Conservation (phyloP, 2,113 vertebrate genomes). For the Gallinago media region DNA sequence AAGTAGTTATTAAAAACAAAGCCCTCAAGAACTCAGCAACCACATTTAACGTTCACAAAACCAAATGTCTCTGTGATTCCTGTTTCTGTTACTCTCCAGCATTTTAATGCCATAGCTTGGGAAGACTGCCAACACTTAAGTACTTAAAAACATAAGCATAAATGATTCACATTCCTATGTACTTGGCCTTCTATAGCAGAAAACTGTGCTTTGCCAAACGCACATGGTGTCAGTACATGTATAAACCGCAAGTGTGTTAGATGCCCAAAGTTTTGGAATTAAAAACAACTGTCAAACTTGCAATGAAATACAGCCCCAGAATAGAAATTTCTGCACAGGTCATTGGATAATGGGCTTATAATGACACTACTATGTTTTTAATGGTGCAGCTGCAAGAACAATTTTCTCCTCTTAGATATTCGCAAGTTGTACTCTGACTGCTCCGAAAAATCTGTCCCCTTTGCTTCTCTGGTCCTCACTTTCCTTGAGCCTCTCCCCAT, state of each 20-base stretch:
- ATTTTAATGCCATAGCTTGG: slow-evolving; percentile 48
- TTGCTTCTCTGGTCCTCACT: background rate
- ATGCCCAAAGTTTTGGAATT: background rate
- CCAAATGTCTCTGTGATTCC: slow-evolving; percentile 36
- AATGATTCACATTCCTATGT: slow-evolving; percentile 33
- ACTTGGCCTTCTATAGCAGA: slow-evolving; percentile 17
- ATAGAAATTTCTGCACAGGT: background rate
- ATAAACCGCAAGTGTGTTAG: background rate
- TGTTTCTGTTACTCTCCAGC: slow-evolving; percentile 35
- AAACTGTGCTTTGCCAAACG: background rate
- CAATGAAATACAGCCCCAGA: background rate
- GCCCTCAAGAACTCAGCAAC: slow-evolving; percentile 23
- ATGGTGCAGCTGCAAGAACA: background rate
- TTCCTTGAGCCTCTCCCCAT: background rate
- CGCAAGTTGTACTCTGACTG: background rate
- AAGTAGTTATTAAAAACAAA: slow-evolving; percentile 39
- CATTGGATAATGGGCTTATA: background rate
- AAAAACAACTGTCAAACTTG: background rate
- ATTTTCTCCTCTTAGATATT: background rate
- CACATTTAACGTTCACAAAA: slow-evolving; percentile 37
- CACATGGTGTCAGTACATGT: background rate
- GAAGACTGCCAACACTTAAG: slow-evolving; percentile 38
- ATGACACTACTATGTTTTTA: background rate
- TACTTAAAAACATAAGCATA: slow-evolving; percentile 52
- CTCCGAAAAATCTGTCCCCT: background rate